Evolutionary conservation across 2,113 vertebrate species (phyloP), one percentile per base, ranked within the genome.

Genomic region (Manacus vitellinus): DNA sequence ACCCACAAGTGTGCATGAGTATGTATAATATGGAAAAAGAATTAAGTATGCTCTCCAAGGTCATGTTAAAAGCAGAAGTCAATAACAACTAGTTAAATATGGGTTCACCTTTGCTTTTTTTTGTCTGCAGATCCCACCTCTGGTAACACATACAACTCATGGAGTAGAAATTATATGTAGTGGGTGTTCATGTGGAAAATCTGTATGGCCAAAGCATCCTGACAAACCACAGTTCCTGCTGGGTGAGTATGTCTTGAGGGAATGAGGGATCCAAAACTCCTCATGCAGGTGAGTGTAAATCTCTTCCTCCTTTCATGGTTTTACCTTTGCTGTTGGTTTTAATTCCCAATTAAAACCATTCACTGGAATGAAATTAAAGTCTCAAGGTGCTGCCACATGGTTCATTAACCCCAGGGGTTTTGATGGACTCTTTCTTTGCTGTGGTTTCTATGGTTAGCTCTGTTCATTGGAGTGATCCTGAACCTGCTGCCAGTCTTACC

Each of bases 261-360:
- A 92, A 65, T 17, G 62, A 94, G 89, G 56, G 51, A 68, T 91
- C 92, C 78, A 51, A 52, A 93, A 77, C 39, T 83, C 49, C 52
- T 51, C 46, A 27, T 79, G 81, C 54, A 94, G 81, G 72, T 81
- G 82, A 85, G 63, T n/a, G 75, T 92, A 97, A 93, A 89, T 96
- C 81, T 96, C 41, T 94, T 94, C 27, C 24, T 90, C n/a, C 71
- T 94, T 91, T 93, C 67, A 80, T 65, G 62, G n/a, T 74, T 84
- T 91, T 81, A 72, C 46, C 70, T 81, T 96, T 91, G 77, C 88
- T 95, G 51, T n/a, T 90, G 78, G 55, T 71, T 93, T 96, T 91
- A 65, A 68, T 88, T 94, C 85, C 47, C 78, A 59, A 68, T 95
- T 80, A 62, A 70, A 89, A 51, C 52, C 17, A 27, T 46, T 77